Evolutionary conservation across 2,113 vertebrate genomes (phyloP).

Genomic region (Alectura lathami): DNA sequence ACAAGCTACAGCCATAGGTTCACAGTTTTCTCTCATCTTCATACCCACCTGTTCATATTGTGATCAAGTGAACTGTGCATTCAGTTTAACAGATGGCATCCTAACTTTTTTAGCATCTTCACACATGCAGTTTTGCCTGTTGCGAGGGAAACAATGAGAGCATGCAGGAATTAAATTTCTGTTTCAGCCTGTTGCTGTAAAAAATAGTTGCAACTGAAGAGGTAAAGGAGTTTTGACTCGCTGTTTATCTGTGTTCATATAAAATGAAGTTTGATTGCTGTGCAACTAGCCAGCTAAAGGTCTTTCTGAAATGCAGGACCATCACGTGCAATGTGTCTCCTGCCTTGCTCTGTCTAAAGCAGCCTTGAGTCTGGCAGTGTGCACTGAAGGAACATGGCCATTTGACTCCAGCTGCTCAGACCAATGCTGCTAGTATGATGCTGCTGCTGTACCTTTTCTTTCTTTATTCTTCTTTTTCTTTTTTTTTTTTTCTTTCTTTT

Average conservation of each 20-base stretch:
- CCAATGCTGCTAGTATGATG: background rate
- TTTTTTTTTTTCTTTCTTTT: no score
- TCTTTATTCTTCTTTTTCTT: background rate
- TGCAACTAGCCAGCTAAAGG: background rate
- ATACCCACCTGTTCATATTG: background rate
- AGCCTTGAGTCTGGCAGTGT: accelerated
- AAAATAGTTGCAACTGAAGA: background rate
- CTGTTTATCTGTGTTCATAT: background rate
- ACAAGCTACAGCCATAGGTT: background rate
- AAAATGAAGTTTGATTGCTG: background rate
- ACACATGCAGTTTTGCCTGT: background rate
- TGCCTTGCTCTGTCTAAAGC: background rate
- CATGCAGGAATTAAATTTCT: background rate
- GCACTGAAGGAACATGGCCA: background rate
- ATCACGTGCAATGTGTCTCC: background rate
- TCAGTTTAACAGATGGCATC: background rate
- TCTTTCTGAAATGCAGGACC: background rate
- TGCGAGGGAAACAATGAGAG: background rate
- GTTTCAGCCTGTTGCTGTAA: background rate
- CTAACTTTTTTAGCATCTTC: background rate
- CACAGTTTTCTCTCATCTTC: background rate
- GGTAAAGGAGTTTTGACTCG: background rate
- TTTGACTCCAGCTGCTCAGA: background rate
- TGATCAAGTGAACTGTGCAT: background rate
- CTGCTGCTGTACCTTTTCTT: background rate